phyloP scores from a whole-genome alignment of 1,140 invertebrate genomes.

The Formica selysi region DNA sequence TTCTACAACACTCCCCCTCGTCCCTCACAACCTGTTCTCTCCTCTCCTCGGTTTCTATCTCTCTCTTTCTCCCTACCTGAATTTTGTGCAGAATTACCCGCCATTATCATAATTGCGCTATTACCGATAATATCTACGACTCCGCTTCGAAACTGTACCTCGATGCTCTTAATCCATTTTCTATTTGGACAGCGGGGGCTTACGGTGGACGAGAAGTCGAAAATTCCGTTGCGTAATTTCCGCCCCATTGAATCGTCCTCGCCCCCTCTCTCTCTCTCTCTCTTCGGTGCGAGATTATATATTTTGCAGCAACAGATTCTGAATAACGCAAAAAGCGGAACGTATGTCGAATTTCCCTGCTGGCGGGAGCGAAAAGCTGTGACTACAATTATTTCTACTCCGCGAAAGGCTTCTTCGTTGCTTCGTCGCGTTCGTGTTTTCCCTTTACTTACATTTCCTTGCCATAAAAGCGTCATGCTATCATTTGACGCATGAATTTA shows the following conservation, averaged over 20 bases:
- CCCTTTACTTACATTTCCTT: neutral
- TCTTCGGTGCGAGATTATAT: slow-evolving; percentile 67
- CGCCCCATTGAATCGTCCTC: slow-evolving; percentile 71
- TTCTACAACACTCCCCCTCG: slow-evolving; percentile 62
- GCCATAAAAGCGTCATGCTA: neutral
- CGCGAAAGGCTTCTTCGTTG: neutral
- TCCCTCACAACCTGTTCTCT: neutral
- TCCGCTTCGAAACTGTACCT: slow-evolving; percentile 81
- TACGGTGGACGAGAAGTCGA: slow-evolving; percentile 81
- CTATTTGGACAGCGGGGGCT: slow-evolving; percentile 83
- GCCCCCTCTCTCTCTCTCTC: neutral
- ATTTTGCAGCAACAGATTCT: slow-evolving; percentile 69
- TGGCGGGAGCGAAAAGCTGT: neutral
- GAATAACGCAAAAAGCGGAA: slow-evolving; percentile 57
- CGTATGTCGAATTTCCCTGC: slow-evolving; percentile 1
- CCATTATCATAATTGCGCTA: slow-evolving; percentile 87
- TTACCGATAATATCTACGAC: slow-evolving; percentile 86
- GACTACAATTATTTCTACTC: neutral
- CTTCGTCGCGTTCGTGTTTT: neutral
- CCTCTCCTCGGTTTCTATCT: slow-evolving; percentile 13
- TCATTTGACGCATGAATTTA: neutral
- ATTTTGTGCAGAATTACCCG: slow-evolving; percentile 86
- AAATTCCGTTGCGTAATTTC: slow-evolving; percentile 78
- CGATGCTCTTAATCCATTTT: slow-evolving; percentile 85
- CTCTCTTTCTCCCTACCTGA: slow-evolving; percentile 76